phyloP scores from a whole-genome alignment of 2,888 invertebrate genomes.

The Trissolcus japonicus region DNA sequence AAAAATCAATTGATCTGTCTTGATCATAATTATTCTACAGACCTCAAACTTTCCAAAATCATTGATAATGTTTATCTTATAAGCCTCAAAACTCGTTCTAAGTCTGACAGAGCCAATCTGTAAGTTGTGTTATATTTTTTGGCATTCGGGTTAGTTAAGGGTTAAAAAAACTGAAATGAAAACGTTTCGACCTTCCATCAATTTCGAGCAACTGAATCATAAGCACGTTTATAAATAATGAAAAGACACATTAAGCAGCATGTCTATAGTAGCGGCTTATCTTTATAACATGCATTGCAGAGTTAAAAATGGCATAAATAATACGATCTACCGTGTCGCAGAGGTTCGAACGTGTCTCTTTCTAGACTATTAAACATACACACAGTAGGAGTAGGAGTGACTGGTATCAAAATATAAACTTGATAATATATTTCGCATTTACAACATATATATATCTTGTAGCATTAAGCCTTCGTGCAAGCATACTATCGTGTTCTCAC shows the following conservation, averaged over 20 bases:
- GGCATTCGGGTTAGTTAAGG: too few species aligned
- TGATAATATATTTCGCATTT: constrained; percentile 50
- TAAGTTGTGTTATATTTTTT: too few species aligned
- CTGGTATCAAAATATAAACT: constrained; percentile 53
- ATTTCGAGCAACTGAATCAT: not conserved
- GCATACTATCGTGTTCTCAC: constrained; percentile 61
- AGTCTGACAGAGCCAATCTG: too few species aligned
- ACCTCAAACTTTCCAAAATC: too few species aligned
- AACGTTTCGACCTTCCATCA: too few species aligned
- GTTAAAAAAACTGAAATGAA: too few species aligned
- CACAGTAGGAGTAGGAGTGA: constrained; percentile 40
- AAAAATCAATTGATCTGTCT: too few species aligned
- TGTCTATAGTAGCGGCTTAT: constrained; percentile 20
- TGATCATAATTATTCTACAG: too few species aligned
- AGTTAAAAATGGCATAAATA: constrained; percentile 46
- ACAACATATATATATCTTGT: constrained; percentile 27
- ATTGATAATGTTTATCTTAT: too few species aligned
- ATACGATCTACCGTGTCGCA: constrained; percentile 26
- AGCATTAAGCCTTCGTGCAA: constrained; percentile 18
- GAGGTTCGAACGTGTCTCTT: constrained; percentile 24
- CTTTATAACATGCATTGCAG: constrained; percentile 28
- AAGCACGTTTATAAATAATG: constrained; percentile 1
- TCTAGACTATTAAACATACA: constrained; percentile 31
- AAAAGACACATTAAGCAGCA: not conserved
- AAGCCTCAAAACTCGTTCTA: too few species aligned